Conservation (phyloP, 2,113 vertebrate genomes). For the Mustela lutreola region DNA sequence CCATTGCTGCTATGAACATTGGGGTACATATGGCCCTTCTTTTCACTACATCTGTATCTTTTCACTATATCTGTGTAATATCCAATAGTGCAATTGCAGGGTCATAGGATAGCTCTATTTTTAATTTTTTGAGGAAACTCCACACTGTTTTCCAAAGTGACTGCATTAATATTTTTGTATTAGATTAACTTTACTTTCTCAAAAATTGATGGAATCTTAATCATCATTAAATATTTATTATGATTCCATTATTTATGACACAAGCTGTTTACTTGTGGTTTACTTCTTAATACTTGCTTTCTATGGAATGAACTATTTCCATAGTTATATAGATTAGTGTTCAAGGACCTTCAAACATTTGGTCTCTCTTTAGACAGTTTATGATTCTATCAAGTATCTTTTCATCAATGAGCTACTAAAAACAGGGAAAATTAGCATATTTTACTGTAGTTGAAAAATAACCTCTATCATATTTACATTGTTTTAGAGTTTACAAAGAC, state of each 20-base stretch:
- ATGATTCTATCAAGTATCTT: not conserved
- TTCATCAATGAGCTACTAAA: not conserved
- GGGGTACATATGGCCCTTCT: too few relatives aligned
- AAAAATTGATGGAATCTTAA: constrained; percentile 19
- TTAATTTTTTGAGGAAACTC: too few relatives aligned
- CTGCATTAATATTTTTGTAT: constrained; percentile 5
- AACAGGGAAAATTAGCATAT: not conserved
- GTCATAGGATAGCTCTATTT: too few relatives aligned
- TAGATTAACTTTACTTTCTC: not conserved
- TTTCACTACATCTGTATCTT: too few relatives aligned
- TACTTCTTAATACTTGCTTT: not conserved
- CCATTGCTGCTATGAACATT: too few relatives aligned
- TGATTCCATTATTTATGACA: not conserved
- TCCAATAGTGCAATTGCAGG: too few relatives aligned
- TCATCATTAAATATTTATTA: constrained; percentile 42
- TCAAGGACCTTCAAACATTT: not conserved
- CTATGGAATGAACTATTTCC: not conserved
- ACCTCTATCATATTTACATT: not conserved
- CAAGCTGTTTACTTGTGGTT: not conserved
- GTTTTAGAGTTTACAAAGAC: not conserved
- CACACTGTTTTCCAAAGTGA: too few relatives aligned
- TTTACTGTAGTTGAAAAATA: not conserved
- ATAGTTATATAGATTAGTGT: not conserved
- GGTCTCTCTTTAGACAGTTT: not conserved
- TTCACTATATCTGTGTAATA: too few relatives aligned